Conservation (phyloP, 1,140 invertebrate species). For the Drosophila hydei region DNA sequence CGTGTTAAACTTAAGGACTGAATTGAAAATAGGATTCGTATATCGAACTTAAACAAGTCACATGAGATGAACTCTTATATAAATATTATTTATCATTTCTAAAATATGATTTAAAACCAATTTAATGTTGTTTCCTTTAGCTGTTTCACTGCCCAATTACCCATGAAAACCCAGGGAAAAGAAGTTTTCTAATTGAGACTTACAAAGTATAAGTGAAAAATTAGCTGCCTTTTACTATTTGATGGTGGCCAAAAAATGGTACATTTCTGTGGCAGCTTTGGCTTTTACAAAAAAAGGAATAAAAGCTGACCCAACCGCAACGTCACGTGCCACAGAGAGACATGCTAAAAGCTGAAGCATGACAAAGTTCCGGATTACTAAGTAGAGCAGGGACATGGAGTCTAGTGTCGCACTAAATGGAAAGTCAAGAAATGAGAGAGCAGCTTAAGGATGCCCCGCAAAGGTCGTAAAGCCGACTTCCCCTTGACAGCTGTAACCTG, state of each 20-base stretch:
- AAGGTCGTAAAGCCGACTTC: slow-evolving; percentile 40
- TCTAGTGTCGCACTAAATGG: slow-evolving; percentile 15
- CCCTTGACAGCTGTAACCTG: slow-evolving; percentile 26
- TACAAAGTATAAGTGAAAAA: not conserved
- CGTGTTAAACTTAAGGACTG: too few relatives aligned
- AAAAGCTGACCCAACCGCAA: slow-evolving; percentile 15
- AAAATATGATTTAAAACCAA: too few relatives aligned
- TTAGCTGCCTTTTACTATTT: not conserved
- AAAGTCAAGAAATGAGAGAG: slow-evolving; percentile 39
- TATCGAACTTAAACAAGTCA: too few relatives aligned
- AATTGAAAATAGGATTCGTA: too few relatives aligned
- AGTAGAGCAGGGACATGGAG: slow-evolving; percentile 7
- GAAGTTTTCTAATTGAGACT: not conserved
- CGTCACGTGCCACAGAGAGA: slow-evolving; percentile 26
- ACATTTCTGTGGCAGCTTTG: slow-evolving; percentile 1
- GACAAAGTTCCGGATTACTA: slow-evolving; percentile 35
- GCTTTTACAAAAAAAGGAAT: not conserved
- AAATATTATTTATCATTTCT: too few relatives aligned
- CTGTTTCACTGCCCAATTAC: too few relatives aligned
- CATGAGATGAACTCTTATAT: too few relatives aligned
- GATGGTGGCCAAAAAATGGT: not conserved
- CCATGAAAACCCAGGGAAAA: too few relatives aligned
- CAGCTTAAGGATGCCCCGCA: slow-evolving; percentile 29
- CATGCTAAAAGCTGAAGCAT: slow-evolving; percentile 22
- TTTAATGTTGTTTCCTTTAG: too few relatives aligned